Percentiles rank a stretch among this genome's conserved stretches.
phyloP scores from a whole-genome alignment of 2,113 vertebrate species.

The Otis tarda region DNA sequence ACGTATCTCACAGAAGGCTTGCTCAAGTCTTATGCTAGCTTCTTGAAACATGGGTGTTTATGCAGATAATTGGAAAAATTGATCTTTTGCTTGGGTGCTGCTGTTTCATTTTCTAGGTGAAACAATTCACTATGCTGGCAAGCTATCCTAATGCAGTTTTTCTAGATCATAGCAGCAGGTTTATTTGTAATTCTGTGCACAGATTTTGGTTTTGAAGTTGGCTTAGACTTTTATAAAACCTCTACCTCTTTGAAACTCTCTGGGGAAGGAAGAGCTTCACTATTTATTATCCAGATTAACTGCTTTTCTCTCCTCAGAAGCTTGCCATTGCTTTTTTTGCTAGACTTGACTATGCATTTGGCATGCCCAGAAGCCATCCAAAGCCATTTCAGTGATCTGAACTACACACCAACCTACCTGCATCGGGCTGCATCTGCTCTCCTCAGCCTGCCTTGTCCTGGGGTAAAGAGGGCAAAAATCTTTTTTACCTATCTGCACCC shows the following conservation, averaged over 20 bases:
- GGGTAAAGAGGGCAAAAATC: neutral
- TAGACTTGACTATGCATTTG: neutral
- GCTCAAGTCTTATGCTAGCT: neutral
- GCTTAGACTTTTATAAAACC: neutral
- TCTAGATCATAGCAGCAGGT: neutral
- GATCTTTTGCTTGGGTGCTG: neutral
- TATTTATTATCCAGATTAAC: neutral
- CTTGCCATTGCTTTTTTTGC: neutral
- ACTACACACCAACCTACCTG: fast-evolving
- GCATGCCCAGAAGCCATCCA: neutral
- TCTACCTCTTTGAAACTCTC: neutral
- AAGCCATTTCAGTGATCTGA: neutral
- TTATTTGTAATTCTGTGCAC: neutral
- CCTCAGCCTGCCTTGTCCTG: neutral
- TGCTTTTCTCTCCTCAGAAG: neutral
- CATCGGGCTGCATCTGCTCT: neutral
- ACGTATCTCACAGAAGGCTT: neutral
- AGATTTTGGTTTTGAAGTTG: neutral
- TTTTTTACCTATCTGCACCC: neutral
- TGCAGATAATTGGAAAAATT: neutral
- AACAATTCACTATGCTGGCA: neutral
- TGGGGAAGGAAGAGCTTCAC: neutral
- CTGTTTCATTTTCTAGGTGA: neutral
- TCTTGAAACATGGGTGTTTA: neutral
- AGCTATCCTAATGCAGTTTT: neutral